A percentile compares a stretch with the other conserved stretches of the same genome.
Evolutionary conservation across 1,140 invertebrate genomes (phyloP).

Genomic region (Brachionus paranguensis): DNA sequence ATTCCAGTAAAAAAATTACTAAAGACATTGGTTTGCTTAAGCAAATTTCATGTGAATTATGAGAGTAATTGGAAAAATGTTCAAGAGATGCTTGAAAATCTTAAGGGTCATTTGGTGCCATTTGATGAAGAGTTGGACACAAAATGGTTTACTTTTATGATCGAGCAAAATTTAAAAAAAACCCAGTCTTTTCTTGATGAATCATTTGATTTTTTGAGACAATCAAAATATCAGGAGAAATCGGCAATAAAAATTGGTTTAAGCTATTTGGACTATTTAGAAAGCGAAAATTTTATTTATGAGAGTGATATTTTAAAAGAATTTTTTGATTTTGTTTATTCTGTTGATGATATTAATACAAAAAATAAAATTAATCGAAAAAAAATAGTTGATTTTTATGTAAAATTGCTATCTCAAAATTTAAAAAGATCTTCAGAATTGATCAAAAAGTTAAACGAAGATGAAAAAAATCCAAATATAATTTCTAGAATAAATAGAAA

Average conservation of each 20-base stretch:
- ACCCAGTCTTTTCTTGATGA: background rate
- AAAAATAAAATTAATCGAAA: background rate
- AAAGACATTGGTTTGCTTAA: background rate
- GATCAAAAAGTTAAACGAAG: background rate
- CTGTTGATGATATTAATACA: background rate
- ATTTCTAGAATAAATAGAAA: background rate
- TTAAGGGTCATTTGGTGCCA: background rate
- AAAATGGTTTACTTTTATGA: background rate
- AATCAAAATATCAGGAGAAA: background rate
- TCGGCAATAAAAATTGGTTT: background rate
- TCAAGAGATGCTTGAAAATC: background rate
- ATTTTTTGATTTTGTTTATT: background rate
- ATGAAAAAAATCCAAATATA: background rate
- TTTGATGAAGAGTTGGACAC: background rate
- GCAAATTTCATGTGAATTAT: background rate
- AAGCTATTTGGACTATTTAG: background rate
- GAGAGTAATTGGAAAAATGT: background rate
- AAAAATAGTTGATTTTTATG: background rate
- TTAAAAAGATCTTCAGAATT: background rate
- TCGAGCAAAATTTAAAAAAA: background rate
- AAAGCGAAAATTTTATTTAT: background rate
- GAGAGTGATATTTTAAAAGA: background rate
- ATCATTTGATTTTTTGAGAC: background rate
- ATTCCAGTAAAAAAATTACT: background rate
- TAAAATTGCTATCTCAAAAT: background rate